Evolutionary conservation across 2,888 invertebrate species (phyloP), one percentile per base, ranked within the genome.

Genomic region (Clanis bilineata): DNA sequence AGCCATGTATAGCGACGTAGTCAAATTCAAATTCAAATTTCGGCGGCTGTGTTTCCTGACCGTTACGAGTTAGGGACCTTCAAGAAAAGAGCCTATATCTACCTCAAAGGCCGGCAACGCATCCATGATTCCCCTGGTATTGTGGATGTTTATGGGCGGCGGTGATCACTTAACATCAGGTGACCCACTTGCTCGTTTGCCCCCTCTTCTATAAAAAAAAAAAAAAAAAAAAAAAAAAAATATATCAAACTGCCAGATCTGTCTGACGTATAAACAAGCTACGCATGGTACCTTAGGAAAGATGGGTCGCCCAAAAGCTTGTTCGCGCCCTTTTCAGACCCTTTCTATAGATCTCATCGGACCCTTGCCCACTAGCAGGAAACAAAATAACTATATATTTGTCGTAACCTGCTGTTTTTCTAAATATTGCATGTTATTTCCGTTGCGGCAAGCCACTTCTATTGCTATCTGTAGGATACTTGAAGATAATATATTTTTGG

Each of bases 401-500:
- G 72, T 70, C 0, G 39, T 69, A 0, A 66, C 62, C 1, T 70
- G 70, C 51, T 70, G 68, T 36, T 72, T 70, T 41, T 64, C 64
- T 1, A 67, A 72, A 61, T 74, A 63, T 38, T 70, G 65, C 15
- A 10, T 64, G 0, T 3, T 67, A 0, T 70, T 71, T 54, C 69
- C 71, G 0, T 28, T 71, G 0, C 38, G 58, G 7, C 18, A 62
- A 7, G 72, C 72, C 15, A 69, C 65, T 15, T 36, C 66, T 0
- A 59, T 57, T 1, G 7, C 41, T 3, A 15, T 69, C 0, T n/a
- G n/a, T 21, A 21, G 59, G 56, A 55, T 36, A n/a, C 39, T 66
- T 1, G 72, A 74, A 51, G 62, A 75, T 3, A 10, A 45, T 0
- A 65, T 77, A 4, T 72, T 77, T 32, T 23, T 76, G 0, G 58